phyloP scores from a whole-genome alignment of 1,140 invertebrate species.

The Cheumatopsyche charites region DNA sequence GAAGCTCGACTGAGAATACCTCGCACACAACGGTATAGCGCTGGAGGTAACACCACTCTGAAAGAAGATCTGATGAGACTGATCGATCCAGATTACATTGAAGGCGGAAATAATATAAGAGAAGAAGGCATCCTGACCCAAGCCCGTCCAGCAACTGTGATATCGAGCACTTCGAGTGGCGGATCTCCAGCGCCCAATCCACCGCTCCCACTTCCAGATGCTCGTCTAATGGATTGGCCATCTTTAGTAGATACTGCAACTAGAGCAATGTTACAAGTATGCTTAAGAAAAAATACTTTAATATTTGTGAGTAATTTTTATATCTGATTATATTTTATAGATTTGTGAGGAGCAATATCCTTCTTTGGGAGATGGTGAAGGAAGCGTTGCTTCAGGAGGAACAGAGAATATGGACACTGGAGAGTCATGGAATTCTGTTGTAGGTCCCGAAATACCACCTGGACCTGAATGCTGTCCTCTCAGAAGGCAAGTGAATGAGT shows the following conservation, averaged over 20 bases:
- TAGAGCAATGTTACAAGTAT: conserved; percentile 70
- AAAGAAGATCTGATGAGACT: conserved; percentile 89
- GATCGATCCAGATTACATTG: conserved; percentile 83
- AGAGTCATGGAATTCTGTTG: conserved; percentile 33
- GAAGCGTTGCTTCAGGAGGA: conserved; percentile 43
- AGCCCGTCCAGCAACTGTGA: conserved; percentile 74
- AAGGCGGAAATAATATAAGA: conserved; percentile 55
- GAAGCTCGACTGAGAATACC: conserved; percentile 43
- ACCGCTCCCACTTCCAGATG: conserved; percentile 64
- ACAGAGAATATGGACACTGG: conserved; percentile 31
- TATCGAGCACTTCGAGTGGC: conserved; percentile 51
- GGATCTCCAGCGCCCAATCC: conserved; percentile 61
- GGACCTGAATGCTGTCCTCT: conserved; percentile 53
- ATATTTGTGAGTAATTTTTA: background rate
- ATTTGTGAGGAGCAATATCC: conserved; percentile 48
- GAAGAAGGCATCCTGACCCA: conserved; percentile 73
- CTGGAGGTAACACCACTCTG: conserved; percentile 59
- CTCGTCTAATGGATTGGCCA: conserved; percentile 74
- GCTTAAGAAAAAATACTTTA: conserved; percentile 13
- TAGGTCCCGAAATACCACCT: background rate
- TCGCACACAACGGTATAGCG: conserved; percentile 39
- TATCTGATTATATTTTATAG: conserved; percentile 7
- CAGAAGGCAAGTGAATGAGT: conserved; percentile 54
- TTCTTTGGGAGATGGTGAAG: conserved; percentile 45
- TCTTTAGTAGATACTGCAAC: conserved; percentile 79